Base-by-base conservation (phyloP, 2,797 vertebrate genomes). In the Enteromius fasciolatus region DNA sequence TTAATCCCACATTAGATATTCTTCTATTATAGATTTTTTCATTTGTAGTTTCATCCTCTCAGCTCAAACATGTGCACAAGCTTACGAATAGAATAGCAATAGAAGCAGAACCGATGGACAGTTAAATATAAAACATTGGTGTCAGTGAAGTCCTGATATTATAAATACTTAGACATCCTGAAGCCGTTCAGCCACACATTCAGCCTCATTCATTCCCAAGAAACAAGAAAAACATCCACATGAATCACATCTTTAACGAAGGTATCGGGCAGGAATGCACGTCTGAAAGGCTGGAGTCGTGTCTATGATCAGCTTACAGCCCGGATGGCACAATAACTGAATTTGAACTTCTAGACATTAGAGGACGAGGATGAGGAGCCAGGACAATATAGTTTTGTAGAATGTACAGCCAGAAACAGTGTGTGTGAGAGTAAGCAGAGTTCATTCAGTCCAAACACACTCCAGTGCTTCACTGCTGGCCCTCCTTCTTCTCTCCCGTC, bases 401-500 rank as follows among this genome's bases (percentile, higher is more conserved):
- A 48, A 57, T 61, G 48, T 63, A 64, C 52, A 63, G 59, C 23
- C 75, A 54, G 84, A 83, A 75, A 84, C 67, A 76, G 44, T 46
- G 44, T 46, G 75, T 81, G 69, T 76, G 75, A n/a, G 50, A 86
- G 74, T 79, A 73, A 50, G 7, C 11, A 28, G 39, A 54, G 76
- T 79, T 81, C 66, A 90, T 80, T 87, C 83, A 93, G 83, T 94
- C 87, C 93, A 92, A 70, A 92, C 90, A 85, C 95, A 93, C 88
- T 94, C 94, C 86, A 87, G 77, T 18, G 9, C 86, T 94, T 48
- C 97, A 97, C 90, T 99, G 98, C 91, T 99, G 96, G 87, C 97
- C 97, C 86, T 96, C 95, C 74, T 97, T 97, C 94, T 96, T 96
- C 88, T 97, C 96, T 52, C 94, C 95, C 54, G 79, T 15, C 11